phyloP scores from a whole-genome alignment of 2,113 vertebrate species.

The Zosterops borbonicus region DNA sequence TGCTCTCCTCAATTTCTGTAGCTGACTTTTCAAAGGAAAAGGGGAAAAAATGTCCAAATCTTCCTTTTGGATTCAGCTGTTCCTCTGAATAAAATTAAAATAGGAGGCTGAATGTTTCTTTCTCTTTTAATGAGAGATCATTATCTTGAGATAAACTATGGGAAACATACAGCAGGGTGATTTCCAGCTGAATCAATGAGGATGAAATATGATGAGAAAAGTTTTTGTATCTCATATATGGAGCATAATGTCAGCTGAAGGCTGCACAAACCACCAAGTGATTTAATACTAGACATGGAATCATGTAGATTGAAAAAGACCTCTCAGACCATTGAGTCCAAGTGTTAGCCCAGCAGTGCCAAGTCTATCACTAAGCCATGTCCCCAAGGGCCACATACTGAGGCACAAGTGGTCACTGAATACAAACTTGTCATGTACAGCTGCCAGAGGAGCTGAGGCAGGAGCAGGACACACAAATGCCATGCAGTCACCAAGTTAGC shows the following conservation, averaged over 20 bases:
- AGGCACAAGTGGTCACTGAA: background rate
- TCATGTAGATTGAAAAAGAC: background rate
- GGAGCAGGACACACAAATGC: background rate
- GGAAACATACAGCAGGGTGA: conserved; percentile 11
- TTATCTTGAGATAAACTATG: conserved; percentile 28
- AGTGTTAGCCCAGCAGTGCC: background rate
- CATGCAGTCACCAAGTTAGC: background rate
- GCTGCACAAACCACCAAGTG: background rate
- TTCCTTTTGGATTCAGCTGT: conserved; percentile 23
- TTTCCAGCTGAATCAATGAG: conserved; percentile 9
- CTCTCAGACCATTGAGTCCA: background rate
- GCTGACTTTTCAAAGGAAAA: conserved; percentile 14
- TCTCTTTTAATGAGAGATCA: conserved; percentile 4
- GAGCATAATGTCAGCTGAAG: background rate
- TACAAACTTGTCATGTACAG: background rate
- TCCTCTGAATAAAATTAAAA: conserved; percentile 26
- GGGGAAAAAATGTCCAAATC: background rate
- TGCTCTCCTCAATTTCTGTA: background rate
- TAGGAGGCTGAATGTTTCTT: background rate
- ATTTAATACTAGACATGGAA: background rate
- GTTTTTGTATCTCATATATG: background rate
- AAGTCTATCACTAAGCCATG: background rate
- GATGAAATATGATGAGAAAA: conserved; percentile 8
- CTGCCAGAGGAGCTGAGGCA: background rate
- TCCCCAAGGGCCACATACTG: background rate